Base-by-base conservation (phyloP, 1,140 invertebrate genomes). In the Hyles vespertilio region DNA sequence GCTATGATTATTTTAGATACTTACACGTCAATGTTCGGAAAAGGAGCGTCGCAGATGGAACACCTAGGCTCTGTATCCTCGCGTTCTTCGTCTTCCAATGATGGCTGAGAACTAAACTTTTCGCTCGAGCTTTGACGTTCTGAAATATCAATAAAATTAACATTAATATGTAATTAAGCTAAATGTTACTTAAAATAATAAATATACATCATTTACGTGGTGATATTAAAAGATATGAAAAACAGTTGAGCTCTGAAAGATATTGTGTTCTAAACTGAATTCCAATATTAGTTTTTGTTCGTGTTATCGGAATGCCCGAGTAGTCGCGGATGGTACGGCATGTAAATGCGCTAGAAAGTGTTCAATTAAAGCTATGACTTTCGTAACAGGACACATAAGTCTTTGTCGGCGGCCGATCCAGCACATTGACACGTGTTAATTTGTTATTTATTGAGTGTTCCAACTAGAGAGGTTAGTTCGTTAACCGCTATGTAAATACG, bases 1-100 rank as follows among this genome's bases (percentile, higher is more conserved):
- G 22, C 22, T 22, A 40, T 40, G 4, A 40, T 40, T 5, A 8
- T 40, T 5, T 5, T 48, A 45, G 45, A 56, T 61, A 88, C 84
- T 87, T 71, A 88, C 85, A 74, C 74, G 51, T 87, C 85, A 51
- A 88, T 88, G 56, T 87, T 87, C 43, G 85, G 82, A 51, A 83
- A 88, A 0, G 85, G 82, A 2, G 78, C 77, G 57, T 88, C 85
- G 22, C 85, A 88, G 67, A 79, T 81, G 9, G 79, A 84, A 52
- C 85, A 88, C 9, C 85, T 62, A 1, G 82, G 84, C 55, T 87
- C 77, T 0, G 78, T 73, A 49, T 88, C 84, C 52, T 86, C 83
- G 40, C 79, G 59, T 12, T 88, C 85, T 45, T 88, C 85, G 56
- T 88, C 84, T 57, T 88, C 83, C 8, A 67, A 67, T 3, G 69